A percentile compares a stretch with the other conserved stretches of the same genome.
Evolutionary conservation across 2,113 vertebrate genomes (phyloP).

Genomic region (Galbula dea): DNA sequence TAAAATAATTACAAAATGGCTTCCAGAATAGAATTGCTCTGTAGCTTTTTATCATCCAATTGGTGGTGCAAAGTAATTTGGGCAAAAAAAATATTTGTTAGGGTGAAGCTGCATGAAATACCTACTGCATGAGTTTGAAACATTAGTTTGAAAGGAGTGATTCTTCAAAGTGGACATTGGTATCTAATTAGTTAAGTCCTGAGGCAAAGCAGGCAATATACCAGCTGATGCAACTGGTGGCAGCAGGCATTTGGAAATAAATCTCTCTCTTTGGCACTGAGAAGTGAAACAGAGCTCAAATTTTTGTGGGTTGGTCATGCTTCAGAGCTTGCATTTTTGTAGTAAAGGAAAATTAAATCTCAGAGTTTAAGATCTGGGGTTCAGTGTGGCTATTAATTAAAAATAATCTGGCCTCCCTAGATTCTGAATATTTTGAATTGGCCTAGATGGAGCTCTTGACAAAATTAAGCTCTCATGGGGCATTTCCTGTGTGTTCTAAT

Average conservation of each 20-base stretch:
- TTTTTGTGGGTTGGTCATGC: conserved; percentile 31
- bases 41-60: neutral
- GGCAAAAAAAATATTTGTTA: neutral
- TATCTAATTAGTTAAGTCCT: conserved; percentile 29
- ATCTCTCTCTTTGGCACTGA: conserved; percentile 29
- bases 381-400: neutral
- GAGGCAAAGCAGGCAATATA: neutral
- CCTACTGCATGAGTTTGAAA: neutral
- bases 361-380: conserved; percentile 3
- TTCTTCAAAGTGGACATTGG: neutral
- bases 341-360: conserved; percentile 29
- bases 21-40: neutral
- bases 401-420: neutral
- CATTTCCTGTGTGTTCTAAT: neutral
- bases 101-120: neutral
- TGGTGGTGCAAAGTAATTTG: neutral
- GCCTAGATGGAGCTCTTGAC: neutral
- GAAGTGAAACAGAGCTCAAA: conserved; percentile 7
- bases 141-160: neutral
- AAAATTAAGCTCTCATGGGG: neutral
- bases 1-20: neutral
- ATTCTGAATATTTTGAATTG: neutral
- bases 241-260: conserved; percentile 59
- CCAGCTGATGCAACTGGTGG: conserved; percentile 34
- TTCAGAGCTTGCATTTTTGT: neutral